A percentile compares a stretch with the other conserved stretches of the same genome.
These are phyloP conservation scores for Apaloderma vittatum DNA, from an alignment of 2,113 vertebrate genomes.

Conservation along the genomic window DNA sequence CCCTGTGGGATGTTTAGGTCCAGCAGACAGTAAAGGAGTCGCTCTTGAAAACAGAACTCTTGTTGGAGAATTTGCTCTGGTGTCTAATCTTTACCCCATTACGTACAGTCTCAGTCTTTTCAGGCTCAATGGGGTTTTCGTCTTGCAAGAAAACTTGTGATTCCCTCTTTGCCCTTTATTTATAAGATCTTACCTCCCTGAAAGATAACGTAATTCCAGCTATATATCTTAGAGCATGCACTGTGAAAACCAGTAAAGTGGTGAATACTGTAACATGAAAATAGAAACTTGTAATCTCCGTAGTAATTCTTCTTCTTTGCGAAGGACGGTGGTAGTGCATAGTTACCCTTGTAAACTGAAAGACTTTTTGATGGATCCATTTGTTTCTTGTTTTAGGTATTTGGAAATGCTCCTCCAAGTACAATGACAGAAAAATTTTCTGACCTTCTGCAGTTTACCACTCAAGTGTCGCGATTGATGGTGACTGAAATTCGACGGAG, in stretches of 20 bases:
- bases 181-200: neutral
- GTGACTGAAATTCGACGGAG: constrained; percentile 97
- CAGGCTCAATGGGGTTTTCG: neutral
- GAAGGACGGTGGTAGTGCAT: neutral
- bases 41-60: neutral
- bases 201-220: neutral
- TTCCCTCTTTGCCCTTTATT: neutral
- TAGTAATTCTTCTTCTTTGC: neutral
- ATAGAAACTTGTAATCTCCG: neutral
- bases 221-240: neutral
- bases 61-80: neutral
- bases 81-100: neutral
- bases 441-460: constrained; percentile 98
- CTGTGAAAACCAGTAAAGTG: neutral
- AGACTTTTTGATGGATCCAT: neutral
- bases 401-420: constrained; percentile 94
- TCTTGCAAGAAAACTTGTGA: neutral
- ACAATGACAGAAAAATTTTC: constrained; percentile 98
- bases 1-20: neutral
- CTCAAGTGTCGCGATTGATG: constrained; percentile 97
- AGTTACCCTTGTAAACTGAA: neutral
- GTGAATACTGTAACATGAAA: neutral
- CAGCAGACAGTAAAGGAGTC: neutral
- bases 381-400: constrained; percentile 84
- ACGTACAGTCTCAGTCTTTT: neutral